Conservation (phyloP, 35 echinoderm and acorn worm species). For the Anneissia japonica region DNA sequence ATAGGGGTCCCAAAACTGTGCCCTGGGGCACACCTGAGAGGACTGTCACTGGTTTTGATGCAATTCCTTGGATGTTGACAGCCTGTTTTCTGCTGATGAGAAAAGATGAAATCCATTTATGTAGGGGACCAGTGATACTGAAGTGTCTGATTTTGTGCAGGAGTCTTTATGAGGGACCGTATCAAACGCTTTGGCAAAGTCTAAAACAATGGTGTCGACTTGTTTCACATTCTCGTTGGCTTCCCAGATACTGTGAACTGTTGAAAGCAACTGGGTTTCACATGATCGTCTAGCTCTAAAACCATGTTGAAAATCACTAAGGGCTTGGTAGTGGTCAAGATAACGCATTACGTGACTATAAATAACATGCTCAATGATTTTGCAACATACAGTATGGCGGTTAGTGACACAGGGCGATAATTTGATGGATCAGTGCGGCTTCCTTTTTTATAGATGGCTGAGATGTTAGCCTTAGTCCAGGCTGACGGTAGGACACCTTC, state of each 20-base stretch:
- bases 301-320: slow-evolving; percentile 5
- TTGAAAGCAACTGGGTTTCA: slow-evolving; percentile 22
- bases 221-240: neutral
- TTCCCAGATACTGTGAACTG: neutral
- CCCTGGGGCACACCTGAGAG: slow-evolving; percentile 13
- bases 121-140: neutral
- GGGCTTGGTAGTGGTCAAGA: slow-evolving; percentile 2
- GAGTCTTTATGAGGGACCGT: neutral
- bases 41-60: slow-evolving; percentile 12
- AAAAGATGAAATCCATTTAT: neutral
- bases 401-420: no score
- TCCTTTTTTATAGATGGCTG: slow-evolving; percentile 19
- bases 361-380: slow-evolving; percentile 12
- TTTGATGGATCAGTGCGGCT: slow-evolving; percentile 4
- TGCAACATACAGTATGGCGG: slow-evolving; percentile 1
- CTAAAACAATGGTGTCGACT: slow-evolving; percentile 14
- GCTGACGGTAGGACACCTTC: slow-evolving; percentile 7
- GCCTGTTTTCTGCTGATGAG: neutral
- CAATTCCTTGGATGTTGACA: neutral
- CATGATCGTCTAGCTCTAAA: slow-evolving; percentile 18
- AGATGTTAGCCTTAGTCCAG: slow-evolving; percentile 21
- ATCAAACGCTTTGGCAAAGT: slow-evolving; percentile 26
- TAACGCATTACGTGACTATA: slow-evolving; percentile 14
- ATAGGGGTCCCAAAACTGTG: neutral
- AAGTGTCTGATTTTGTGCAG: neutral